A percentile compares a stretch with the other conserved stretches of the same genome.
Evolutionary conservation across 2,113 vertebrate species (phyloP).

Genomic region (Tricholaema leucomelas): DNA sequence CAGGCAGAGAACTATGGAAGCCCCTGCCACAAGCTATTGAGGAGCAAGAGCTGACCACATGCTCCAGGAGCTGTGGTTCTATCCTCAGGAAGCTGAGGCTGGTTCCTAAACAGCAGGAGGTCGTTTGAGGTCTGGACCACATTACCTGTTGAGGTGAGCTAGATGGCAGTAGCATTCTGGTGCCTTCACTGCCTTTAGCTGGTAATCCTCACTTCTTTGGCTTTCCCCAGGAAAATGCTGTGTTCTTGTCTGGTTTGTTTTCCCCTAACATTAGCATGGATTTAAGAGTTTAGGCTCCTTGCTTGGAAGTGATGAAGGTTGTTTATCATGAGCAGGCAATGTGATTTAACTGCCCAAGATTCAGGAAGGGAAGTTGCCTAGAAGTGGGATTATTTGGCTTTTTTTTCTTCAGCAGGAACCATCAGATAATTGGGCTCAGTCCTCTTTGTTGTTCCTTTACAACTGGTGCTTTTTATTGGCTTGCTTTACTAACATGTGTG

Average conservation of each 20-base stretch:
- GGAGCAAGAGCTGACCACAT: not conserved
- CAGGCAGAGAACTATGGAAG: not conserved
- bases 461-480: not conserved
- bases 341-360: constrained; percentile 8
- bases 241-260: not conserved
- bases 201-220: not conserved
- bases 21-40: not conserved
- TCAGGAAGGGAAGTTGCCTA: not conserved
- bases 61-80: not conserved
- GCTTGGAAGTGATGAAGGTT: not conserved
- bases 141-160: not conserved
- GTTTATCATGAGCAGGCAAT: constrained; percentile 21
- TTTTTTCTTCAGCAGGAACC: constrained; percentile 1
- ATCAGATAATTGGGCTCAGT: constrained; percentile 17
- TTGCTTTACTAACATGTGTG: not conserved
- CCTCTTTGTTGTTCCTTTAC: constrained; percentile 23
- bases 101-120: not conserved
- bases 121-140: not conserved
- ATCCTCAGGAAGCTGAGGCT: not conserved
- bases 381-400: not conserved
- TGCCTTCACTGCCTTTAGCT: not conserved
- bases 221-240: not conserved
- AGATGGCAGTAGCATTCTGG: not conserved
- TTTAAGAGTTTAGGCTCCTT: constrained; percentile 5
- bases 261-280: not conserved